These are phyloP conservation scores for Schlechtendalia chinensis DNA, from an alignment of 1,140 invertebrate genomes.

Conservation along the genomic window DNA sequence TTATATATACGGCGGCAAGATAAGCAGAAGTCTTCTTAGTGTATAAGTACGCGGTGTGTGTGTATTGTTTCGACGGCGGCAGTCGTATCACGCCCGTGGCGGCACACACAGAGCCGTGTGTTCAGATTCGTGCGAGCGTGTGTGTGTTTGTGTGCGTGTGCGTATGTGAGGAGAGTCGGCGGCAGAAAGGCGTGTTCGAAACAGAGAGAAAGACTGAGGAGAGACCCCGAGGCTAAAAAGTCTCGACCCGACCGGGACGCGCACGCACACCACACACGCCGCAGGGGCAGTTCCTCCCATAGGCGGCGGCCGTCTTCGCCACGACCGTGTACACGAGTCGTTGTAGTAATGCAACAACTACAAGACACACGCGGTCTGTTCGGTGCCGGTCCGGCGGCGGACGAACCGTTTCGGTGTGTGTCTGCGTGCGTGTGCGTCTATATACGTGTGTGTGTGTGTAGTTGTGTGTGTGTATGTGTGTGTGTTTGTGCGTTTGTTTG, in stretches of 20 bases:
- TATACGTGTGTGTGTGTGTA: too few species aligned
- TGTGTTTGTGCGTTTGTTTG: too few species aligned
- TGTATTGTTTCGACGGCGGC: not conserved
- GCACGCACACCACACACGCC: not conserved
- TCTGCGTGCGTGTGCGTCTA: not conserved
- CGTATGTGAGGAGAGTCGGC: not conserved
- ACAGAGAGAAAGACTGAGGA: not conserved
- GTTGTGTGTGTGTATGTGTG: not conserved
- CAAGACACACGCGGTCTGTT: not conserved
- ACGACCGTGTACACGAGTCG: not conserved
- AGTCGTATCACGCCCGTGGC: slow-evolving; percentile 29
- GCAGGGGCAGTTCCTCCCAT: slow-evolving; percentile 35
- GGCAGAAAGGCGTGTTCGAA: slow-evolving; percentile 31
- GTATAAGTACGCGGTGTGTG: not conserved
- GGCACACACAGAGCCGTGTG: not conserved
- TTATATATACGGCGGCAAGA: not conserved
- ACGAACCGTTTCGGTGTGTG: not conserved
- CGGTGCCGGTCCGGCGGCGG: slow-evolving; percentile 15
- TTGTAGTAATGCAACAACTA: not conserved
- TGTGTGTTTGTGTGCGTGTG: not conserved
- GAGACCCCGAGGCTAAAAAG: slow-evolving; percentile 25
- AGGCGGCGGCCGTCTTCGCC: slow-evolving; percentile 18
- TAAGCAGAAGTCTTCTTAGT: too few species aligned
- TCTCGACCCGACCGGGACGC: slow-evolving; percentile 20
- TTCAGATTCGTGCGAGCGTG: too few species aligned